Evolutionary conservation across 2,797 vertebrate genomes (phyloP).

Genomic region (Adrianichthys oophorus): DNA sequence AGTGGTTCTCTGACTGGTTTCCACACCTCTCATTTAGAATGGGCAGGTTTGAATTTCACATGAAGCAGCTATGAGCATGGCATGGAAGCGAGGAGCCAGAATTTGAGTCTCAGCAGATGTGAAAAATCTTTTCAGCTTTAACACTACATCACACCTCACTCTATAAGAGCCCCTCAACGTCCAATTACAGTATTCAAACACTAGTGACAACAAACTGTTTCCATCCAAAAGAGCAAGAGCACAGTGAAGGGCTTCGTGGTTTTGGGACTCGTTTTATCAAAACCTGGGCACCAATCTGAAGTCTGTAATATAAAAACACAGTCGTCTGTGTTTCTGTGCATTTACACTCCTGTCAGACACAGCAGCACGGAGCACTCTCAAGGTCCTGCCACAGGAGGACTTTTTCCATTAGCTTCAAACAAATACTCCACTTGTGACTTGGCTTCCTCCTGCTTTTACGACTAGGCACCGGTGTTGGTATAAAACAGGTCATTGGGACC

Average conservation of each 20-base stretch:
- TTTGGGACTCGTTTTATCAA: constrained; percentile 63
- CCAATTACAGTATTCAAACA: constrained; percentile 65
- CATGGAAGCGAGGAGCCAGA: constrained; percentile 16
- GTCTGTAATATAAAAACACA: constrained; percentile 44
- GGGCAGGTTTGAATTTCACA: constrained; percentile 18
- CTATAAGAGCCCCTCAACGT: constrained; percentile 62
- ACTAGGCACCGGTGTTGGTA: constrained; percentile 76
- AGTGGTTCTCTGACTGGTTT: constrained; percentile 22
- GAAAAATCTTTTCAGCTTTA: constrained; percentile 61
- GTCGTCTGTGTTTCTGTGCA: constrained; percentile 48
- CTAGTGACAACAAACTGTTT: constrained; percentile 55
- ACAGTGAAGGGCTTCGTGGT: constrained; percentile 51
- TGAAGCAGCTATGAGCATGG: background rate
- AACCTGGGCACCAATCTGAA: constrained; percentile 59
- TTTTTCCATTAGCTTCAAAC: constrained; percentile 73
- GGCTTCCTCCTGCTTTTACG: constrained; percentile 72
- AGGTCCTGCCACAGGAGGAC: constrained; percentile 48
- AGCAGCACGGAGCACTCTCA: constrained; percentile 59
- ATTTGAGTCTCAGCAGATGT: constrained; percentile 50
- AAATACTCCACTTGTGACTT: constrained; percentile 74
- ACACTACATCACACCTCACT: constrained; percentile 65
- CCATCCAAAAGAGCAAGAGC: constrained; percentile 60
- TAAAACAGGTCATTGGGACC: constrained; percentile 85
- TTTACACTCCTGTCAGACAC: constrained; percentile 58
- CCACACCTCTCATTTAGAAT: constrained; percentile 48